Percentiles rank a stretch among this genome's conserved stretches.
phyloP scores from a whole-genome alignment of 2,888 invertebrate genomes.

The Alviniconcha strummeri region DNA sequence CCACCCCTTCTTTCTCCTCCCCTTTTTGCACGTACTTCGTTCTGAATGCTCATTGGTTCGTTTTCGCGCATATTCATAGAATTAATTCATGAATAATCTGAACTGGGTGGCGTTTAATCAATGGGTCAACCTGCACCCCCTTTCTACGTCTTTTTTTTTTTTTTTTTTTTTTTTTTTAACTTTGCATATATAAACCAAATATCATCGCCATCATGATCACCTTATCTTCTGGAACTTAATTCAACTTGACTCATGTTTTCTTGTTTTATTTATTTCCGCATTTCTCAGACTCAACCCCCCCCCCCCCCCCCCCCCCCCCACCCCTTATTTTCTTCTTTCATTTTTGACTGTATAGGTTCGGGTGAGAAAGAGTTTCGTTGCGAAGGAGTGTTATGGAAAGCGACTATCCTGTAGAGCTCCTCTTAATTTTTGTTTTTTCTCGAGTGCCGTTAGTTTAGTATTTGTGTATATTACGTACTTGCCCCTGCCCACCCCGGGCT shows the following conservation, averaged over 20 bases:
- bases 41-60: conserved; percentile 11
- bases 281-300: not conserved
- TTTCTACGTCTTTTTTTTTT: not conserved
- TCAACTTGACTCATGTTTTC: not conserved
- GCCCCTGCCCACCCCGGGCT: conserved; percentile 14
- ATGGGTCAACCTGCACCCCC: not conserved
- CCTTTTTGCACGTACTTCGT: not conserved
- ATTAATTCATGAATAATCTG: not conserved
- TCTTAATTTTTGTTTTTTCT: not conserved
- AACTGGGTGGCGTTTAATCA: too few species aligned
- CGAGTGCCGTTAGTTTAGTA: conserved; percentile 32
- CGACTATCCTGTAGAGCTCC: conserved; percentile 17
- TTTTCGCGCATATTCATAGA: not conserved
- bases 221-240: not conserved
- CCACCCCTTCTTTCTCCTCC: not conserved
- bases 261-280: not conserved
- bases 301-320: not conserved
- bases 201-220: not conserved
- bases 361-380: conserved; percentile 27
- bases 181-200: not conserved
- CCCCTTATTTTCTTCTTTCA: not conserved
- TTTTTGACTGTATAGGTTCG: not conserved
- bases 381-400: conserved; percentile 31
- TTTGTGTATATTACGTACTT: conserved; percentile 5
- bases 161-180: not conserved